Evolutionary conservation across 2,797 vertebrate species (phyloP).

Genomic region (Alectoris magna): DNA sequence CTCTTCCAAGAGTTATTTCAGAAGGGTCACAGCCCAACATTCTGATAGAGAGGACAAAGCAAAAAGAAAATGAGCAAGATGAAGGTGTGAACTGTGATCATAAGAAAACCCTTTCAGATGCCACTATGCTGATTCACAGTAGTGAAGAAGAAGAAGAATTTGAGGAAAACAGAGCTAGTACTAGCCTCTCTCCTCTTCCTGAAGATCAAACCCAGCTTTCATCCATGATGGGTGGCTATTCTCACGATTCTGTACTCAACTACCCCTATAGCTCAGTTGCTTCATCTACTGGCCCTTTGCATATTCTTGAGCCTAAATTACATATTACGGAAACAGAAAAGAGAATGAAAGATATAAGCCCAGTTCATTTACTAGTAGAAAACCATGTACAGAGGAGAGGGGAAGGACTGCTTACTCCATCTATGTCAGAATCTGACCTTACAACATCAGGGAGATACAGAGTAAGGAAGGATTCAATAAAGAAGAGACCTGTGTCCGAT

Average conservation of each 20-base stretch:
- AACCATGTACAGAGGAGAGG: slow-evolving; percentile 73
- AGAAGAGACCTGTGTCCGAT: slow-evolving; percentile 92
- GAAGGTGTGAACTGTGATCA: slow-evolving; percentile 85
- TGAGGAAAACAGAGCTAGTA: slow-evolving; percentile 82
- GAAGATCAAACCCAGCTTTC: slow-evolving; percentile 80
- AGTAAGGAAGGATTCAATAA: slow-evolving; percentile 85
- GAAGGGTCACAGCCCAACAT: slow-evolving; percentile 86
- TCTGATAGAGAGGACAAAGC: slow-evolving; percentile 84
- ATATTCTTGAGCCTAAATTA: slow-evolving; percentile 86
- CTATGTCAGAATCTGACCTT: slow-evolving; percentile 92
- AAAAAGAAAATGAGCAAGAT: slow-evolving; percentile 79
- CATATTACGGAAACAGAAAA: slow-evolving; percentile 83
- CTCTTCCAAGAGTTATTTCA: slow-evolving; percentile 69
- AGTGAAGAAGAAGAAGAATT: slow-evolving; percentile 94
- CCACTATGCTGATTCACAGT: slow-evolving; percentile 98
- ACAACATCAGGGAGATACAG: slow-evolving; percentile 86
- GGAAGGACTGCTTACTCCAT: slow-evolving; percentile 86
- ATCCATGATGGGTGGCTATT: slow-evolving; percentile 77
- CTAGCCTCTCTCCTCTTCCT: slow-evolving; percentile 64
- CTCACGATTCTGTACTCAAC: slow-evolving; percentile 81
- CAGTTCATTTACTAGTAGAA: slow-evolving; percentile 75
- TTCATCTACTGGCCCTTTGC: slow-evolving; percentile 75
- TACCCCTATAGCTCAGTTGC: slow-evolving; percentile 83
- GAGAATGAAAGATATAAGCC: slow-evolving; percentile 66
- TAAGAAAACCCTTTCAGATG: slow-evolving; percentile 95